Conservation (phyloP, 2,797 vertebrate genomes). For the Oreochromis mossambicus region DNA sequence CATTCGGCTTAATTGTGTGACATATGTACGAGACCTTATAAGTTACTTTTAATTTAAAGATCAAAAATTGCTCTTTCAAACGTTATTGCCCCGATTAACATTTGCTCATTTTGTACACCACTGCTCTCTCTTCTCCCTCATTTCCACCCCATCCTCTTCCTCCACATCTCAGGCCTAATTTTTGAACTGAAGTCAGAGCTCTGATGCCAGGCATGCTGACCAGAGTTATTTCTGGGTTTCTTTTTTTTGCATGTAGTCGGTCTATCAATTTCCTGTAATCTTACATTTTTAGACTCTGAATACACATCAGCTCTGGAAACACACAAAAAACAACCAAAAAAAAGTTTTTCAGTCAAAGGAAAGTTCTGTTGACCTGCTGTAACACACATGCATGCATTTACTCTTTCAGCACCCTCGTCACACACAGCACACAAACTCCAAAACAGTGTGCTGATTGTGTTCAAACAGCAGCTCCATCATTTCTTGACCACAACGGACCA, state of each 20-base stretch:
- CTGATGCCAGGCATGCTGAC: background rate
- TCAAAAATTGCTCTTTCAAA: background rate
- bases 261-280: background rate
- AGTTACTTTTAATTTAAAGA: background rate
- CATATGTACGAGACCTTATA: background rate
- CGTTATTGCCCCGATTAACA: background rate
- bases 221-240: no score
- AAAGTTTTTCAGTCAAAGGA: background rate
- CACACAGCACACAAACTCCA: background rate
- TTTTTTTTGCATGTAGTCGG: background rate
- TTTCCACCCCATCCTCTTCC: background rate
- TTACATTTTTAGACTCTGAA: background rate
- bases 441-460: background rate
- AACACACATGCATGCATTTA: slow-evolving; percentile 7
- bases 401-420: background rate
- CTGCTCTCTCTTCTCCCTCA: background rate
- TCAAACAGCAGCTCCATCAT: background rate
- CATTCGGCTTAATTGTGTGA: no score
- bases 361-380: slow-evolving; percentile 15
- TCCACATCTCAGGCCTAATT: background rate
- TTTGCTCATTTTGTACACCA: background rate
- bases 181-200: rapidly evolving
- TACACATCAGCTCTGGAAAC: rapidly evolving
- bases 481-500: background rate
- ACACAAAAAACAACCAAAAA: background rate